phyloP scores from a whole-genome alignment of 2,797 vertebrate genomes.

The Accipiter badius region DNA sequence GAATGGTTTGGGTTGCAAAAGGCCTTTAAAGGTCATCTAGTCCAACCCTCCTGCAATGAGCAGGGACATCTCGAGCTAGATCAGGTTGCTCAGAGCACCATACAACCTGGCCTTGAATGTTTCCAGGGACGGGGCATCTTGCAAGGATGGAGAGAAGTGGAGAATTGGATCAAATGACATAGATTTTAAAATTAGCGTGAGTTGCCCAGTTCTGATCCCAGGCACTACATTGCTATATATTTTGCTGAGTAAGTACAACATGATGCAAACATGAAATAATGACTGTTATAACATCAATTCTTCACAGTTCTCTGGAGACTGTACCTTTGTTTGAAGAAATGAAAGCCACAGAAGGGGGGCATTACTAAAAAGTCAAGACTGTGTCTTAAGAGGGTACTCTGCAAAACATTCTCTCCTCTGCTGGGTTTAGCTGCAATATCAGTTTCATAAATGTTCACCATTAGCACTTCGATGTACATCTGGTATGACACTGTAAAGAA shows the following conservation, averaged over 20 bases:
- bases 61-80: background rate
- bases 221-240: background rate
- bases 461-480: background rate
- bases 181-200: background rate
- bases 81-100: background rate
- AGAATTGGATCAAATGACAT: background rate
- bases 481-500: background rate
- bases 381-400: background rate
- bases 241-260: background rate
- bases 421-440: background rate
- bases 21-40: background rate
- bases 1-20: background rate
- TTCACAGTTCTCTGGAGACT: background rate
- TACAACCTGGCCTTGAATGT: background rate
- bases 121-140: background rate
- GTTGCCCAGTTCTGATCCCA: background rate
- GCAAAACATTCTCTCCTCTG: background rate
- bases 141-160: background rate
- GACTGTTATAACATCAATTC: background rate
- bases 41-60: background rate
- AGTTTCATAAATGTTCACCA: background rate
- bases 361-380: background rate
- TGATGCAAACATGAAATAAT: background rate
- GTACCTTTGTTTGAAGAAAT: background rate
- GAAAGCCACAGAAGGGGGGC: background rate